Evolutionary conservation across 2,888 invertebrate species (phyloP), one percentile per base, ranked within the genome.

Genomic region (Periphyllus acericola): DNA sequence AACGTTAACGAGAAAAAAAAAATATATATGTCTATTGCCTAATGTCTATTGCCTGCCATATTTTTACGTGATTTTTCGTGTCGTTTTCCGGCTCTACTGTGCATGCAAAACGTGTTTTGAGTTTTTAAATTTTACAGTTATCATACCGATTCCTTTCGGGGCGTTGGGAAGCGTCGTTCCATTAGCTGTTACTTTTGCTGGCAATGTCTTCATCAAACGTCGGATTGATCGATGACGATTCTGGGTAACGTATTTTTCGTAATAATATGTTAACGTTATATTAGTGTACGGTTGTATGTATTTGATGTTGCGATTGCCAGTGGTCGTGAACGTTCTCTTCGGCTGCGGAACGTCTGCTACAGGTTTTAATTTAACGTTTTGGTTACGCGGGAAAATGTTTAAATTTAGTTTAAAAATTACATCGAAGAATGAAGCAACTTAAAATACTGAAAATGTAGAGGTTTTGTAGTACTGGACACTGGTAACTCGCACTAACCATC

Each of bases 141-240:
- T 84, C 4, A 40, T 84, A 76, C 25, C 3, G 21, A 76, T 19
- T 55, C 34, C 1, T 14, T 9, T 17, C 25, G 3, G 8, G 19
- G 8, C 19, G 19, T 66, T 66, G 19, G 29, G 17, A 66, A 66
- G 34, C 60, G 34, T 29, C n/a, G 6, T 60, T 83, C 3, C 6
- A 8, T 3, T 32, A 66, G 11, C n/a, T 32, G 71, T 71, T 71
- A 17, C 4, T 66, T 66, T 32, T 5, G n/a, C 79, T n/a, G 81
- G 81, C 80, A 25, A 87, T 87, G 87, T 87, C 87, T 66, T 60
- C 86, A 29, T 60, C 74, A 5, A 87, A 87, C 9, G 81, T 87
- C 60, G 87, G 81, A 81, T 34, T 87, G 34, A 87, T 87, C 46
- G 87, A 87, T 55, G 87, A 87, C 80, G 87, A 87, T 1, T 81